Base-by-base conservation (phyloP, 2,797 vertebrate genomes). In the Poliocrania exsul region DNA sequence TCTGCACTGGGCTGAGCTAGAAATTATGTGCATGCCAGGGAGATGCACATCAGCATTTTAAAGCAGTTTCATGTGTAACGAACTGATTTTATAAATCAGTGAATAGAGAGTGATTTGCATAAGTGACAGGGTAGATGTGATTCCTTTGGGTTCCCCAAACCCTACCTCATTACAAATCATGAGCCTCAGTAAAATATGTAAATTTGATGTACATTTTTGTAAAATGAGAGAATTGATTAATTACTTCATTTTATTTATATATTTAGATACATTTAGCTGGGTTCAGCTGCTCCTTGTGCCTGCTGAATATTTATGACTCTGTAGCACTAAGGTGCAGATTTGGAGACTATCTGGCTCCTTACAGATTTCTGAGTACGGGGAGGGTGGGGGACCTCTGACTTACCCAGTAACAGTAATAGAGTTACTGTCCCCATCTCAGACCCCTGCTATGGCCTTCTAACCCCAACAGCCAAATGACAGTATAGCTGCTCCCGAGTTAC, bases 181-280 rank as follows among this genome's bases (percentile, higher is more conserved):
- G 0, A 53, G 58, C 65, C 44, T 66, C 62, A 46, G 28, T 75
- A 88, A 86, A 88, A 86, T 42, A 84, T 26, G 50, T 46, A 86
- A 78, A 90, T 78, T 29, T 60, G 2, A 72, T 25, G 15, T 31
- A 37, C 19, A 26, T 74, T 83, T 90, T 58, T 78, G 10, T 62
- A 44, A 90, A 88, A 73, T 31, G 5, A 29, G 31, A 20, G n/a
- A 81, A 90, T 25, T 78, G 46, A 83, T 88, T 71, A 66, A 86
- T 70, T 72, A 44, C 21, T 60, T 89, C 5, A 56, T 88, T 91
- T 86, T 60, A 40, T 71, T 38, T 75, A 53, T 38, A 19, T 54
- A 67, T 72, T 86, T 84, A 26, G 18, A 44, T 86, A 60, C 19
- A 58, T 20, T 70, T 44, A 62, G 23, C 46, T 70, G 54, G 12